phyloP scores from a whole-genome alignment of 2,888 invertebrate species.

The Tiliacea aurago region DNA sequence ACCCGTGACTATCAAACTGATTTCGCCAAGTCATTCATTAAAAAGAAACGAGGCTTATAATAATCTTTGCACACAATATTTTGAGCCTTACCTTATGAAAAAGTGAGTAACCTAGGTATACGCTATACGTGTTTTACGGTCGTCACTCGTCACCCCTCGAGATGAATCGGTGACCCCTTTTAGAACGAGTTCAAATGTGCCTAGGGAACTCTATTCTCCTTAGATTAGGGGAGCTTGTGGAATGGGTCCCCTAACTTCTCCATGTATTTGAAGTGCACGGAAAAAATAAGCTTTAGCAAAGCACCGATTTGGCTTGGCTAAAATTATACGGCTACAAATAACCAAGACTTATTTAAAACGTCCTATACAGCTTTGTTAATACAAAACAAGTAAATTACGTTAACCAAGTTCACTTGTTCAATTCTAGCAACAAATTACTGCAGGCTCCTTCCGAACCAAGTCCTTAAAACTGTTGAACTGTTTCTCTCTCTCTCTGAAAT shows the following conservation, averaged over 20 bases:
- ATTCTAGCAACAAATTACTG: no score
- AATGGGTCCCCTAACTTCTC: not conserved
- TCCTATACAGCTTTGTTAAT: no score
- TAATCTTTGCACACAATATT: not conserved
- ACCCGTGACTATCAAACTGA: not conserved
- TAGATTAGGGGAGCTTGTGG: slow-evolving; percentile 1
- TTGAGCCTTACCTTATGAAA: not conserved
- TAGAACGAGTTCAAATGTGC: slow-evolving; percentile 13
- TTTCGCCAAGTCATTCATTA: slow-evolving; percentile 13
- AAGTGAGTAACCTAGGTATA: not conserved
- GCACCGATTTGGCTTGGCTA: no score
- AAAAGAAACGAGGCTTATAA: not conserved
- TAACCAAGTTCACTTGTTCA: no score
- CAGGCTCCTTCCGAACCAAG: no score
- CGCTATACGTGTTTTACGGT: not conserved
- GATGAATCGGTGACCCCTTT: slow-evolving; percentile 29
- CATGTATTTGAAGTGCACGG: not conserved
- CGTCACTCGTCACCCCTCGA: slow-evolving; percentile 23
- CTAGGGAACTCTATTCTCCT: slow-evolving; percentile 10
- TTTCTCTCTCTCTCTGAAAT: no score
- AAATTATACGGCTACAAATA: no score
- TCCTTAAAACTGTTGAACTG: no score
- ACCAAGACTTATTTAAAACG: no score
- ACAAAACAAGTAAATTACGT: no score
- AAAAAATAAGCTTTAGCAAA: no score